Conservation (phyloP, 2,797 vertebrate genomes). For the Sebastes ruberrimus region DNA sequence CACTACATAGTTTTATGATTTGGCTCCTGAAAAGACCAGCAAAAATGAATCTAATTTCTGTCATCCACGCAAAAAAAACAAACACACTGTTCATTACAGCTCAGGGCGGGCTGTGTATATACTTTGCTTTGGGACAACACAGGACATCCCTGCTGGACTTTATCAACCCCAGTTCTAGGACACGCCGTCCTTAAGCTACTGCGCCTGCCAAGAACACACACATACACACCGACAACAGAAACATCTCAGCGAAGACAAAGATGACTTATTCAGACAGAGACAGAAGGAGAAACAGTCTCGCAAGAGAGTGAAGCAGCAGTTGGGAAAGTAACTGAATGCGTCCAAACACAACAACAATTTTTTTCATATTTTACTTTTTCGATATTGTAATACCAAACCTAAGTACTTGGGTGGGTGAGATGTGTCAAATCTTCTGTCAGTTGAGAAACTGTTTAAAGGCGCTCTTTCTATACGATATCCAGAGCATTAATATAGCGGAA, state of each 20-base stretch:
- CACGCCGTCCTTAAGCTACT: constrained; percentile 71
- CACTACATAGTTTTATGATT: background rate
- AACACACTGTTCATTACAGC: constrained; percentile 28
- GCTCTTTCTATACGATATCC: too few species aligned
- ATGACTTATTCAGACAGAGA: constrained; percentile 36
- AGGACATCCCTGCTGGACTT: constrained; percentile 69
- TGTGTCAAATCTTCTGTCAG: background rate
- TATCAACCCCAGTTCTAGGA: constrained; percentile 74
- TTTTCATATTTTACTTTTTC: background rate
- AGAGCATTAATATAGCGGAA: too few species aligned
- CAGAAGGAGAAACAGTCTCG: constrained; percentile 1
- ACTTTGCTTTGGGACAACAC: constrained; percentile 56
- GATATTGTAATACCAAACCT: background rate
- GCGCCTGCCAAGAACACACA: constrained; percentile 66
- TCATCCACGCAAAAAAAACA: background rate
- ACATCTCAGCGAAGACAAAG: constrained; percentile 52
- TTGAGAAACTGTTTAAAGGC: background rate
- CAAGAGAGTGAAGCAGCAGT: constrained; percentile 6
- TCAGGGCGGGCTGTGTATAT: constrained; percentile 10
- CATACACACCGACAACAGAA: constrained; percentile 28
- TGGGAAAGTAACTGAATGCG: background rate
- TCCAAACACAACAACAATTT: constrained; percentile 10
- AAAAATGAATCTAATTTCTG: background rate
- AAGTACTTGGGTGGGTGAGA: background rate
- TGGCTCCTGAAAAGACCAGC: background rate